Evolutionary conservation across 92 coral and sea anemone genomes (phyloP).

Genomic region (Umimayanthus kanabou): DNA sequence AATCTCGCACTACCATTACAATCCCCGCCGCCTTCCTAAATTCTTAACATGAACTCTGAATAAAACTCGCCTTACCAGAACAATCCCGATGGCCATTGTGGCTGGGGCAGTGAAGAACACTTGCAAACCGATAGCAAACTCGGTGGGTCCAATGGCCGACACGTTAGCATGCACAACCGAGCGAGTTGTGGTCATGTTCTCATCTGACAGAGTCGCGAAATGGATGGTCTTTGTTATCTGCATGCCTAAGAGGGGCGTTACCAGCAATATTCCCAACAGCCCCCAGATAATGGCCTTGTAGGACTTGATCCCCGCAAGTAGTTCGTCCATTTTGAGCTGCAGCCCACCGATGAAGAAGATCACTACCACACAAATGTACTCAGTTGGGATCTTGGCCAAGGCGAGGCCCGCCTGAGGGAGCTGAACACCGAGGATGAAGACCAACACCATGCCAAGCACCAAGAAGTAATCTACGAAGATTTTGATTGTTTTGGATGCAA

Average conservation of each 20-base stretch:
- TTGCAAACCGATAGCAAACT: constrained; percentile 88
- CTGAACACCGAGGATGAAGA: constrained; percentile 59
- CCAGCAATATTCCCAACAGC: constrained; percentile 65
- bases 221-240: constrained; percentile 90
- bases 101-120: constrained; percentile 86
- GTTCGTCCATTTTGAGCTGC: constrained; percentile 73
- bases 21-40: too few relatives aligned
- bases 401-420: constrained; percentile 61
- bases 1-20: too few relatives aligned
- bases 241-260: constrained; percentile 74
- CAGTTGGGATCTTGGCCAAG: constrained; percentile 45
- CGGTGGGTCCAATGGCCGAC: constrained; percentile 94
- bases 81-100: constrained; percentile 75
- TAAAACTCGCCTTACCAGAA: constrained; percentile 67
- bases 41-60: too few relatives aligned
- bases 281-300: constrained; percentile 84
- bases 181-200: constrained; percentile 66
- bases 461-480: constrained; percentile 52
- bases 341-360: constrained; percentile 72
- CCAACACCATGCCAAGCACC: constrained; percentile 62
- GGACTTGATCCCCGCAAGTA: constrained; percentile 60
- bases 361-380: constrained; percentile 51
- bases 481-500: constrained; percentile 35
- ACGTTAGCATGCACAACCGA: constrained; percentile 86
- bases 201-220: constrained; percentile 77